phyloP scores from a whole-genome alignment of 1,140 invertebrate genomes.

The Plutomurus gul region DNA sequence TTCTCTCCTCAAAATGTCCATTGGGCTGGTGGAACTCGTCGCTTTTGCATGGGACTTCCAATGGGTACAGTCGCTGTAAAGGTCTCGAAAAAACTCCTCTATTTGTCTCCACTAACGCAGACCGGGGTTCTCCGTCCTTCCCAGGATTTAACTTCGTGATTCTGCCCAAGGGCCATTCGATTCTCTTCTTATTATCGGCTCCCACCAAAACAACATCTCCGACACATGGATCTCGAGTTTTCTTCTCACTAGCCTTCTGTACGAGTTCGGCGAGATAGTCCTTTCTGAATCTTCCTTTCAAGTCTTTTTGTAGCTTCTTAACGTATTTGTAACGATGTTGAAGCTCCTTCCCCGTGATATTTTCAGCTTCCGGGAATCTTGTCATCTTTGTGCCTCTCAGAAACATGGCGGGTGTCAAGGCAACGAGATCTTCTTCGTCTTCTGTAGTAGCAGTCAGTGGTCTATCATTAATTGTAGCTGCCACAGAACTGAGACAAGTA shows the following conservation, averaged over 20 bases:
- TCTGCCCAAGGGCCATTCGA: slow-evolving; percentile 30
- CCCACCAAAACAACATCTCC: slow-evolving; percentile 35
- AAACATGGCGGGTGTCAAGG: not conserved
- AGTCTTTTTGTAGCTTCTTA: not conserved
- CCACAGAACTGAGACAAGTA: slow-evolving; percentile 56
- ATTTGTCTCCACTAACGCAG: not conserved
- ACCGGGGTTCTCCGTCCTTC: not conserved
- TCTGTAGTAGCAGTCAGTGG: slow-evolving; percentile 55
- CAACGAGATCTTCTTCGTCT: not conserved
- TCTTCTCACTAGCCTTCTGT: not conserved
- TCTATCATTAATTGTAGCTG: slow-evolving; percentile 56
- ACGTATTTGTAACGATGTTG: too few relatives aligned
- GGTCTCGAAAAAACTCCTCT: not conserved
- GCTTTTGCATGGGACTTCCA: too few relatives aligned
- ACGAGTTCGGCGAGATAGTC: not conserved
- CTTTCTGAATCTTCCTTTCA: not conserved
- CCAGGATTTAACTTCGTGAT: not conserved
- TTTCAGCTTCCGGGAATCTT: not conserved
- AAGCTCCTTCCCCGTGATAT: not conserved
- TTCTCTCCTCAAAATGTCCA: too few relatives aligned
- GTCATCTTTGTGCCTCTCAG: not conserved
- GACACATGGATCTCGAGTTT: not conserved
- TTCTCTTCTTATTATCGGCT: not conserved
- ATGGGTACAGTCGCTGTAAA: slow-evolving; percentile 4
- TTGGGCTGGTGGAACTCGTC: too few relatives aligned